Conservation (phyloP, 2,113 vertebrate species). For the Nansenia antarctica region DNA sequence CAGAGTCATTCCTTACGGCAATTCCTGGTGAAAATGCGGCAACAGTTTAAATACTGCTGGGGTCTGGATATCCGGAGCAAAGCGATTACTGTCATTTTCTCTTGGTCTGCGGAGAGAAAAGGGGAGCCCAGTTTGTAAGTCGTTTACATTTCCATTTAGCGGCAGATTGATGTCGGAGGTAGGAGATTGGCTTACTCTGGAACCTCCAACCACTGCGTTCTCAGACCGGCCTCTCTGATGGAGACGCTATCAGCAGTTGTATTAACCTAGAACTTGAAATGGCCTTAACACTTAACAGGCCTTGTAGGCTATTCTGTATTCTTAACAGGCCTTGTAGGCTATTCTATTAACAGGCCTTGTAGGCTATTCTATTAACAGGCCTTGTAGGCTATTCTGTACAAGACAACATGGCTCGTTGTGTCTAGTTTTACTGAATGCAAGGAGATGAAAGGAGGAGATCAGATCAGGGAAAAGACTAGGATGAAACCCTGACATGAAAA, state of each 20-base stretch:
- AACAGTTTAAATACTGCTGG: conserved; percentile 41
- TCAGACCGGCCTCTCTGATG: not conserved
- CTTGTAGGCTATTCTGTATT: not conserved
- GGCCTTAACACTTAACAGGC: not conserved
- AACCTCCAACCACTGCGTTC: conserved; percentile 25
- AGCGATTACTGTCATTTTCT: conserved; percentile 75
- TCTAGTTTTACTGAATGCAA: not conserved
- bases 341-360: not conserved
- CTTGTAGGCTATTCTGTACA: not conserved
- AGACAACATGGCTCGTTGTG: not conserved
- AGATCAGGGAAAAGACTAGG: no score
- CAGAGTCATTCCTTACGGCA: conserved; percentile 11
- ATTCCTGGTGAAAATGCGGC: conserved; percentile 50
- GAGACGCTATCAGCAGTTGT: not conserved
- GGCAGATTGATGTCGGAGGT: not conserved
- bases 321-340: not conserved
- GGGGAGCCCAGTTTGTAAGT: conserved; percentile 18
- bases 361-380: no score
- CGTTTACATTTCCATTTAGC: conserved; percentile 42
- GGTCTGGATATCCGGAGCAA: conserved; percentile 65
- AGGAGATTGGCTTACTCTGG: conserved; percentile 23
- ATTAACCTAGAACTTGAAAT: not conserved
- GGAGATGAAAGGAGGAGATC: not conserved
- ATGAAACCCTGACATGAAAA: not conserved
- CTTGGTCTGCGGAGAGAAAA: conserved; percentile 54